These are phyloP conservation scores for Sinodicranocentrus sp. DNA, from an alignment of 2,888 invertebrate genomes.

Conservation along the genomic window DNA sequence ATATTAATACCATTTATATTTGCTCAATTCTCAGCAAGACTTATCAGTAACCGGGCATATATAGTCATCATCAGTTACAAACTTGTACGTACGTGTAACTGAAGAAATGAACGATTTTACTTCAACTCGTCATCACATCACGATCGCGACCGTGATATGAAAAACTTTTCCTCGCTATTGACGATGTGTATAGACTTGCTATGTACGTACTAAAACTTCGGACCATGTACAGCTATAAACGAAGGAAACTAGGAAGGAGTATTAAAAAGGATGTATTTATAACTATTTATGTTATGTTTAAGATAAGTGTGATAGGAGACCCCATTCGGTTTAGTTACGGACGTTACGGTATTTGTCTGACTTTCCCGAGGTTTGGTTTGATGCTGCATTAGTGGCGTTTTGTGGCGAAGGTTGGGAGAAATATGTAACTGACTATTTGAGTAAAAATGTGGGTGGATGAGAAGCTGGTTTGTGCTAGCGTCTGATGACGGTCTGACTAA, in stretches of 20 bases:
- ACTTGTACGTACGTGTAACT: not conserved
- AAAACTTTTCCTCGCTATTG: no score
- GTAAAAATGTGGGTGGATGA: conserved; percentile 63
- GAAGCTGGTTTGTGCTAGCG: conserved; percentile 37
- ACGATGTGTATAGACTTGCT: no score
- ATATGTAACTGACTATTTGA: conserved; percentile 32
- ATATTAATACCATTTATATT: conserved; percentile 54
- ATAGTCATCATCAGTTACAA: not conserved
- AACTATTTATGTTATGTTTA: not conserved
- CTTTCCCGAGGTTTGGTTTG: conserved; percentile 40
- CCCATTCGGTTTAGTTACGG: conserved; percentile 46
- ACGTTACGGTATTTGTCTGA: conserved; percentile 39
- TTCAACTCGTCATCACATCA: not conserved
- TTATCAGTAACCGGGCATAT: not conserved
- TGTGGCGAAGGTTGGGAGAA: conserved; percentile 31
- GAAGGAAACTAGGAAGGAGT: conserved; percentile 19
- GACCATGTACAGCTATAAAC: conserved; percentile 11
- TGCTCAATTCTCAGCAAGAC: not conserved
- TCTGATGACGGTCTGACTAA: conserved; percentile 42
- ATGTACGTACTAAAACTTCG: conserved; percentile 7
- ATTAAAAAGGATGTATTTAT: conserved; percentile 51
- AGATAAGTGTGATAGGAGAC: conserved; percentile 43
- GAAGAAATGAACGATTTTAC: conserved; percentile 2
- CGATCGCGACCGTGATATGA: not conserved
- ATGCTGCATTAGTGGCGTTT: conserved; percentile 53